phyloP scores from a whole-genome alignment of 2,888 invertebrate species.

The Drosophila cracens region DNA sequence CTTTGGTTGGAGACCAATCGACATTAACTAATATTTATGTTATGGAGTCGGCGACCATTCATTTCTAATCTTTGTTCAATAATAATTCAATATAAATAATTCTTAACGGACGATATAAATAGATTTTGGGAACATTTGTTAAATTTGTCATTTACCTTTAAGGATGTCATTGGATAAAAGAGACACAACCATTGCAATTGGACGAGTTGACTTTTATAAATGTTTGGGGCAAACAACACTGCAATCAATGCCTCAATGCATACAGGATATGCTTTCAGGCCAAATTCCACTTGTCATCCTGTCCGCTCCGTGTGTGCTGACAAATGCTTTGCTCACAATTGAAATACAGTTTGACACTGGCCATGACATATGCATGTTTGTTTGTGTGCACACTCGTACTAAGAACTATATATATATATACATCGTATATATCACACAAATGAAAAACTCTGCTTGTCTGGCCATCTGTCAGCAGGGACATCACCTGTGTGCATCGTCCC shows the following conservation, averaged over 20 bases:
- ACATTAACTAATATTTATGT: background rate
- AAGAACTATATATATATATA: background rate
- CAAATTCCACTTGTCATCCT: constrained; percentile 75
- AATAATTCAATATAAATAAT: background rate
- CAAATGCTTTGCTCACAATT: constrained; percentile 36
- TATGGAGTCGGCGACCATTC: background rate
- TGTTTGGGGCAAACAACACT: constrained; percentile 41
- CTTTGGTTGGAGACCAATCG: background rate
- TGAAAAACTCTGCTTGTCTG: constrained; percentile 1
- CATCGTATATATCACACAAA: background rate
- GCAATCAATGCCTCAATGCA: constrained; percentile 5
- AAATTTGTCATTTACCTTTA: background rate
- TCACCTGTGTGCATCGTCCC: constrained; percentile 14
- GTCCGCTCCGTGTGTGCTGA: constrained; percentile 26
- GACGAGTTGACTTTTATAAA: constrained; percentile 64
- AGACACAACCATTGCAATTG: constrained; percentile 9
- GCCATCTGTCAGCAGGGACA: constrained; percentile 21
- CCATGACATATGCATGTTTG: constrained; percentile 3
- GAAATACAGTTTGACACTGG: constrained; percentile 44
- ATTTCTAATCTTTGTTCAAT: background rate
- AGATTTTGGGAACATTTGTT: background rate
- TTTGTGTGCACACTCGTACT: constrained; percentile 6
- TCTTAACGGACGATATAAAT: background rate
- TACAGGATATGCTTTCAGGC: constrained; percentile 73
- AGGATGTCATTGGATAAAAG: background rate